phyloP scores from a whole-genome alignment of 2,113 vertebrate genomes.

The Symphodus melops region DNA sequence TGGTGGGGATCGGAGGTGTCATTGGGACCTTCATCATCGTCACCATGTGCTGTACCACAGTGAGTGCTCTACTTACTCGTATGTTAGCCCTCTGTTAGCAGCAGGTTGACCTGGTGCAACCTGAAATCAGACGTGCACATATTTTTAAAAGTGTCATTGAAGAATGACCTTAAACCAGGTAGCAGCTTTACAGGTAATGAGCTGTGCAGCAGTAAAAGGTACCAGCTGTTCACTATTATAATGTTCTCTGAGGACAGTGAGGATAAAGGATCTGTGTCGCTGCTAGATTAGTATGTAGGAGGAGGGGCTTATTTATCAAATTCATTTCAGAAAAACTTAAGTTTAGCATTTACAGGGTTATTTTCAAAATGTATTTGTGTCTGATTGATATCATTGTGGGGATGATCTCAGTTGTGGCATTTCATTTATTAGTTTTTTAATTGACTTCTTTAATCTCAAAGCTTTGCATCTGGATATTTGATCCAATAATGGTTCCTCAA shows the following conservation, averaged over 20 bases:
- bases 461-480: too few relatives aligned
- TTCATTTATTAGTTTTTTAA: too few relatives aligned
- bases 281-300: neutral
- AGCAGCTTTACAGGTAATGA: slow-evolving; percentile 21
- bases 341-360: neutral
- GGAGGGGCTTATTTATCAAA: neutral
- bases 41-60: slow-evolving; percentile 95
- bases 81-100: neutral
- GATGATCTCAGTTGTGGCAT: too few relatives aligned
- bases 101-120: slow-evolving; percentile 5
- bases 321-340: neutral
- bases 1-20: slow-evolving; percentile 96
- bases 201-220: slow-evolving; percentile 10
- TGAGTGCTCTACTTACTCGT: slow-evolving; percentile 80
- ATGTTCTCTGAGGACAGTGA: slow-evolving; percentile 9
- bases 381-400: too few relatives aligned
- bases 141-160: slow-evolving; percentile 9
- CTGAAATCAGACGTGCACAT: slow-evolving; percentile 10
- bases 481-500: too few relatives aligned
- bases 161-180: slow-evolving; percentile 13
- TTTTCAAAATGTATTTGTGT: neutral
- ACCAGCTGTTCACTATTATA: slow-evolving; percentile 29
- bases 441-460: too few relatives aligned
- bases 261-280: neutral
- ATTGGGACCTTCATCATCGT: slow-evolving; percentile 96